Evolutionary conservation across 2,113 vertebrate species (phyloP).

Genomic region (Sphyrna mokarran): DNA sequence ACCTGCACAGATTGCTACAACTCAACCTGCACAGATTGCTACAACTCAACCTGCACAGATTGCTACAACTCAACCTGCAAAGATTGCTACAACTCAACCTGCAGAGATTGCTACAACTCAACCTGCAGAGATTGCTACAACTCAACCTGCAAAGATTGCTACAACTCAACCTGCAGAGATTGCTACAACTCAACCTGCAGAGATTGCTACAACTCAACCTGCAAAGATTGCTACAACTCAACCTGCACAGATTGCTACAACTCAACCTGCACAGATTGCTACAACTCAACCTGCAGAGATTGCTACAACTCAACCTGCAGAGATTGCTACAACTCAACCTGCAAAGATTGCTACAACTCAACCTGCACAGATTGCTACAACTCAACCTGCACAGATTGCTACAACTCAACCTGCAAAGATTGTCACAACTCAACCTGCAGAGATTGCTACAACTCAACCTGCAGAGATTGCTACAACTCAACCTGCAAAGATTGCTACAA

Average conservation of each 20-base stretch:
- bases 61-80: neutral
- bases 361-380: neutral
- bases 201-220: neutral
- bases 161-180: neutral
- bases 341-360: neutral
- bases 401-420: neutral
- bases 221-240: neutral
- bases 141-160: neutral
- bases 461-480: neutral
- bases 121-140: neutral
- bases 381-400: neutral
- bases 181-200: neutral
- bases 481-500: neutral
- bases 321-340: neutral
- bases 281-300: neutral
- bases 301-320: neutral
- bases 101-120: neutral
- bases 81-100: neutral
- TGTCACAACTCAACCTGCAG: neutral
- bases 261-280: neutral
- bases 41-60: neutral
- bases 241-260: neutral
- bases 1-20: too few species aligned
- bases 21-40: too few species aligned
- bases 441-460: neutral